A percentile compares a stretch with the other conserved stretches of the same genome.
These are phyloP conservation scores for Myzus persicae DNA, from an alignment of 1,140 invertebrate genomes.

Conservation along the genomic window DNA sequence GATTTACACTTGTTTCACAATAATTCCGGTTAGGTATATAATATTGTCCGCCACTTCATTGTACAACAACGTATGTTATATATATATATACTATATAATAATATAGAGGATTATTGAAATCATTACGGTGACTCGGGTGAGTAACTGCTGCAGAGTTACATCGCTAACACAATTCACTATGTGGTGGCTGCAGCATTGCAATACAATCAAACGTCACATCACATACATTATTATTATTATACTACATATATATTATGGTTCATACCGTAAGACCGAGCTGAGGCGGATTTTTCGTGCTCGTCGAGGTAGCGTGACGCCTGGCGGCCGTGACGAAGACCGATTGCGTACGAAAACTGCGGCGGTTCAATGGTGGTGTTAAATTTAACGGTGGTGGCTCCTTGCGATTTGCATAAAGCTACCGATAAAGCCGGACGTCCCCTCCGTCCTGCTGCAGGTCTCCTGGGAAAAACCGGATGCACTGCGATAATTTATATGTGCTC, in stretches of 20 bases:
- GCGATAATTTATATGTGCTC: slow-evolving; percentile 17
- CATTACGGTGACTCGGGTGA: no score
- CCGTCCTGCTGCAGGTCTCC: not conserved
- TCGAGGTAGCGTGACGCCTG: slow-evolving; percentile 40
- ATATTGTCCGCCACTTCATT: not conserved
- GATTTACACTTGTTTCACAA: not conserved
- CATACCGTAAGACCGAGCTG: not conserved
- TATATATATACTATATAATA: not conserved
- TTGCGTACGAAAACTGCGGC: not conserved
- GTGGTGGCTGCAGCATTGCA: not conserved
- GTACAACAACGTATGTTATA: not conserved
- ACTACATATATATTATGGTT: not conserved
- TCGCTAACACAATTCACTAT: not conserved
- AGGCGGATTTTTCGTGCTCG: slow-evolving; percentile 12
- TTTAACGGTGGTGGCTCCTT: not conserved
- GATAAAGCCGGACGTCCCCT: slow-evolving; percentile 46
- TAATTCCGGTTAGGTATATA: not conserved
- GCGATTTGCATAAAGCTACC: slow-evolving; percentile 54
- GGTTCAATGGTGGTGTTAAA: not conserved
- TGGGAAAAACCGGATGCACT: not conserved
- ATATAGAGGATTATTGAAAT: not conserved
- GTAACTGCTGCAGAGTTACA: not conserved
- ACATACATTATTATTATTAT: not conserved
- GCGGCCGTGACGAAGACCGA: slow-evolving; percentile 39
- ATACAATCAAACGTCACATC: not conserved